Evolutionary conservation across 1,140 invertebrate species (phyloP).

Genomic region (Apis cerana): DNA sequence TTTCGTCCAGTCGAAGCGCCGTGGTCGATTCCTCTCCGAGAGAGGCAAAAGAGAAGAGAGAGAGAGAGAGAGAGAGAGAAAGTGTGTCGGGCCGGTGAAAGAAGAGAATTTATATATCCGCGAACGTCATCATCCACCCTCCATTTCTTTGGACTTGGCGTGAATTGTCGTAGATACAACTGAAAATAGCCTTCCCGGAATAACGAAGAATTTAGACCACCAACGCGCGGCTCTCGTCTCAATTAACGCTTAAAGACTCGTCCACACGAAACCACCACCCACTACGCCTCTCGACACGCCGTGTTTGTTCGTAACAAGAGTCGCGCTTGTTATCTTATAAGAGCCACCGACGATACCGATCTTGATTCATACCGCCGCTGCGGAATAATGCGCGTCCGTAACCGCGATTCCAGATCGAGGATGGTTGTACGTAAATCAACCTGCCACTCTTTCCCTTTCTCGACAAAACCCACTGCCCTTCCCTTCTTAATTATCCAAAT

Average conservation of each 20-base stretch:
- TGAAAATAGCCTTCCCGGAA: slow-evolving; percentile 68
- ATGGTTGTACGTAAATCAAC: slow-evolving; percentile 13
- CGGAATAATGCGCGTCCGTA: slow-evolving; percentile 36
- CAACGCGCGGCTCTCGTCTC: slow-evolving; percentile 68
- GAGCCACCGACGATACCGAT: slow-evolving; percentile 55
- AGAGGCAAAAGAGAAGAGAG: background rate
- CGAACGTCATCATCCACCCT: slow-evolving; percentile 60
- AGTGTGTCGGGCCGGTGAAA: slow-evolving; percentile 36
- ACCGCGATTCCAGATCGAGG: slow-evolving; percentile 30
- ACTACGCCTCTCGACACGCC: slow-evolving; percentile 57
- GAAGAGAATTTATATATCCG: slow-evolving; percentile 57
- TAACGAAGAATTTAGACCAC: slow-evolving; percentile 71
- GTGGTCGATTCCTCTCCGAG: too few species aligned
- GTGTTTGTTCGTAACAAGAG: slow-evolving; percentile 62
- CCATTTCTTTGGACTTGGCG: slow-evolving; percentile 61
- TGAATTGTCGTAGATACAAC: slow-evolving; percentile 66
- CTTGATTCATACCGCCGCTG: slow-evolving; percentile 56
- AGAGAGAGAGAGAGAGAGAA: background rate
- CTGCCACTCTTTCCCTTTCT: background rate
- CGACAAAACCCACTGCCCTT: background rate
- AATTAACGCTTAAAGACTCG: slow-evolving; percentile 69
- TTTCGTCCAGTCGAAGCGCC: background rate
- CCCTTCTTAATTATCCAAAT: background rate
- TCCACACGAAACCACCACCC: slow-evolving; percentile 66
- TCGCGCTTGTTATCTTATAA: slow-evolving; percentile 62